These are phyloP conservation scores for Gadus macrocephalus DNA, from an alignment of 2,113 vertebrate genomes.

Conservation along the genomic window DNA sequence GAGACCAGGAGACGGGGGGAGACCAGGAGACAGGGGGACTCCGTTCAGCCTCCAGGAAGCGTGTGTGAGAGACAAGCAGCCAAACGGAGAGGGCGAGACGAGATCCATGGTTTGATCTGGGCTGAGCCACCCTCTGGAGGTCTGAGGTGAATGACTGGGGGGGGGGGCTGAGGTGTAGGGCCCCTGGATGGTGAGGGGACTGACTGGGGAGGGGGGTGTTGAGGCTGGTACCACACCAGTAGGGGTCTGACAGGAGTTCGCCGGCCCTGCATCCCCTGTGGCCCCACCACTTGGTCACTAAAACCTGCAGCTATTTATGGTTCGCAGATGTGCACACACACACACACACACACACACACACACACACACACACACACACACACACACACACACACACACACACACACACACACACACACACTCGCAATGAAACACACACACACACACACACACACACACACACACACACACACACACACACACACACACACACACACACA, in stretches of 20 bases:
- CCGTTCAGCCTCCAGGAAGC: too few species aligned
- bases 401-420: conserved; percentile 22
- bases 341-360: too few species aligned
- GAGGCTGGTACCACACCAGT: background rate
- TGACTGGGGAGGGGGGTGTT: conserved; percentile 8
- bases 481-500: too few species aligned
- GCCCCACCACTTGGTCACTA: conserved; percentile 37
- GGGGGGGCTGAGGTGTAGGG: too few species aligned
- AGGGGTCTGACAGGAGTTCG: conserved; percentile 43
- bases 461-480: conserved; percentile 20
- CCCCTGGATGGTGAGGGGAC: conserved; percentile 9
- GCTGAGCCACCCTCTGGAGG: background rate
- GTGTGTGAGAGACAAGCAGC: conserved; percentile 2
- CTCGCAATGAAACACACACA: conserved; percentile 12
- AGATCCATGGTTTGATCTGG: conserved; percentile 21
- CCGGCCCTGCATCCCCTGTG: conserved; percentile 6
- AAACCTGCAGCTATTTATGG: conserved; percentile 48
- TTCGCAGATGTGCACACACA: conserved; percentile 47
- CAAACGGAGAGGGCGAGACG: background rate
- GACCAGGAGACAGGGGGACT: too few species aligned
- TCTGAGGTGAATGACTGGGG: too few species aligned
- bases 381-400: too few species aligned
- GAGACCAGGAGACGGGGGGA: too few species aligned
- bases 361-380: too few species aligned
- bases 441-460: conserved; percentile 47